Evolutionary conservation across 2,113 vertebrate species (phyloP).

Genomic region (Anarrhichthys ocellatus): DNA sequence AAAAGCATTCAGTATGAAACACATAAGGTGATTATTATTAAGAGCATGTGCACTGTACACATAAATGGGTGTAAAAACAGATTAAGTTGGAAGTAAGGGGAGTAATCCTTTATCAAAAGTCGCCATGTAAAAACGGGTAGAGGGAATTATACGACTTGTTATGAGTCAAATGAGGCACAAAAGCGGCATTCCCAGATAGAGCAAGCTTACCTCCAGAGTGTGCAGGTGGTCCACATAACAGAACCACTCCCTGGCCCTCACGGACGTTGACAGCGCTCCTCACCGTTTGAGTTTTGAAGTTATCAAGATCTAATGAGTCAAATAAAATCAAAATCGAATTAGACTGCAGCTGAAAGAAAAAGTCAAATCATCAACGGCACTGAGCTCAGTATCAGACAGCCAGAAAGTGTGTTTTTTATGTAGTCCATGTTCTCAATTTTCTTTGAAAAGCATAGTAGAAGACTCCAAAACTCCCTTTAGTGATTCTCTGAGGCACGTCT

Average conservation of each 20-base stretch:
- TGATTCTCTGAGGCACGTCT: conserved; percentile 48
- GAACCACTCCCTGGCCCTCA: conserved; percentile 94
- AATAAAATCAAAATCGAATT: conserved; percentile 27
- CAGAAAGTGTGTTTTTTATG: not conserved
- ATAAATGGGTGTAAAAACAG: conserved; percentile 24
- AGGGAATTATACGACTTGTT: conserved; percentile 11
- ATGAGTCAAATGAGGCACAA: conserved; percentile 1
- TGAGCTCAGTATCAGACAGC: not conserved
- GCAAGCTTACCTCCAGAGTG: conserved; percentile 89
- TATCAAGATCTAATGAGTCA: conserved; percentile 87
- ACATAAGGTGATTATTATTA: conserved; percentile 22
- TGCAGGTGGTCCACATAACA: conserved; percentile 89
- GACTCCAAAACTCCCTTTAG: conserved; percentile 18
- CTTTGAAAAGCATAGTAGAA: conserved; percentile 29
- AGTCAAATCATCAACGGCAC: not conserved
- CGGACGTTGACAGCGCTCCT: conserved; percentile 92
- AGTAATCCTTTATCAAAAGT: conserved; percentile 43
- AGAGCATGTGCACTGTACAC: not conserved
- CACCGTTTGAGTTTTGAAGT: conserved; percentile 86
- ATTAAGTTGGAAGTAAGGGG: conserved; percentile 14
- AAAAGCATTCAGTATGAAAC: not conserved
- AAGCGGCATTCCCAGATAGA: not conserved
- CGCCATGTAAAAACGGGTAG: conserved; percentile 10
- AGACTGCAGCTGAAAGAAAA: not conserved
- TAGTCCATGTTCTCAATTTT: not conserved